phyloP scores from a whole-genome alignment of 1,140 invertebrate species.

The Maconellicoccus hirsutus region DNA sequence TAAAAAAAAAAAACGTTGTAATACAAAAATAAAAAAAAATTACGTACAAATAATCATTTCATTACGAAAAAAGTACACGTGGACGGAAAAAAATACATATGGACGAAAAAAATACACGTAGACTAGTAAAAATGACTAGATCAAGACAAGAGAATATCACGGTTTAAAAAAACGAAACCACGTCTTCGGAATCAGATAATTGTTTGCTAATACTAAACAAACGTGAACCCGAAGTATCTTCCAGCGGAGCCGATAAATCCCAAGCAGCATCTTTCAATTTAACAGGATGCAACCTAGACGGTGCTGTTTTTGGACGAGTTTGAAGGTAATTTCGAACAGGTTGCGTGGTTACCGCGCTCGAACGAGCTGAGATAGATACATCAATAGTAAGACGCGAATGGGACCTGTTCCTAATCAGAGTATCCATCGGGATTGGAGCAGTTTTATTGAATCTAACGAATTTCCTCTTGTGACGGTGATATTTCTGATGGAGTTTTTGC shows the following conservation, averaged over 20 bases:
- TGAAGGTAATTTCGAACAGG: not conserved
- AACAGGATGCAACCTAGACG: not conserved
- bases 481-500: not conserved
- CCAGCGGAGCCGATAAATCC: slow-evolving; percentile 1
- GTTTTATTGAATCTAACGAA: not conserved
- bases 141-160: not conserved
- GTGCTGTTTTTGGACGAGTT: not conserved
- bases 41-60: too few species aligned
- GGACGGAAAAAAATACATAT: too few species aligned
- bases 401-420: not conserved
- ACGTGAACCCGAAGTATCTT: not conserved
- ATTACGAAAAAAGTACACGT: too few species aligned
- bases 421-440: not conserved
- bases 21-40: too few species aligned
- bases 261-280: not conserved
- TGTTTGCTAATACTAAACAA: not conserved
- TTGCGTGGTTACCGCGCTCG: not conserved
- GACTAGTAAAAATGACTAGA: not conserved
- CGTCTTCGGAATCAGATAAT: not conserved
- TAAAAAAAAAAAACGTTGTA: too few species aligned
- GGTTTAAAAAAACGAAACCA: not conserved
- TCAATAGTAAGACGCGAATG: not conserved
- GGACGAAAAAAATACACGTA: too few species aligned
- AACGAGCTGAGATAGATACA: not conserved
- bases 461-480: not conserved